Percentiles rank a stretch among this genome's conserved stretches.
phyloP scores from a whole-genome alignment of 2,888 invertebrate species.

The Agrotis clavis region DNA sequence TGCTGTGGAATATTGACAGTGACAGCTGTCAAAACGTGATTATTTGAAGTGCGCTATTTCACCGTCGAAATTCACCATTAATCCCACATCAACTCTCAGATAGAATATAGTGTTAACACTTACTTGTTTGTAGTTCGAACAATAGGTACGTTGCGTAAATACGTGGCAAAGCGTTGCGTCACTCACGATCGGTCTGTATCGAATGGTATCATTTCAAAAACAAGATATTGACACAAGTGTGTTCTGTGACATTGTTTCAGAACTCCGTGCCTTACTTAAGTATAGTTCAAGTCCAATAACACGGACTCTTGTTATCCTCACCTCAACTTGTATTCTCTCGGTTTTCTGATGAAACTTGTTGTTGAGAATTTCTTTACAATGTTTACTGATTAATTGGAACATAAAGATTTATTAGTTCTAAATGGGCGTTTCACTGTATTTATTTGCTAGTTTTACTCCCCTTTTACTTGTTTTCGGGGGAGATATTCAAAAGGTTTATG shows the following conservation, averaged over 20 bases:
- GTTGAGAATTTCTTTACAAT: slow-evolving; percentile 28
- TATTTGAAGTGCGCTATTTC: neutral
- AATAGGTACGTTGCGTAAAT: slow-evolving; percentile 73
- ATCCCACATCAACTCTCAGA: slow-evolving; percentile 48
- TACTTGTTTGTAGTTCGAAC: slow-evolving; percentile 68
- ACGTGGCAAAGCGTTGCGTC: slow-evolving; percentile 79
- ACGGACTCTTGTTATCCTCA: slow-evolving; percentile 61
- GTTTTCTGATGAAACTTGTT: slow-evolving; percentile 49
- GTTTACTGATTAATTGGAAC: slow-evolving; percentile 34
- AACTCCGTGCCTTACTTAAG: slow-evolving; percentile 59
- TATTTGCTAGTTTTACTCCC: neutral
- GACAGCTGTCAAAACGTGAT: neutral
- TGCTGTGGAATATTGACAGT: neutral
- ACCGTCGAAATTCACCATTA: neutral
- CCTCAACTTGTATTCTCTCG: slow-evolving; percentile 52
- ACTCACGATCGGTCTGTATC: slow-evolving; percentile 76
- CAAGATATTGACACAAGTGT: slow-evolving; percentile 88
- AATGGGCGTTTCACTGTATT: neutral
- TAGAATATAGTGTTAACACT: slow-evolving; percentile 62
- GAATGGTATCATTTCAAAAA: slow-evolving; percentile 84
- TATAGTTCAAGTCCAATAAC: slow-evolving; percentile 70
- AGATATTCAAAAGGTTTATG: too few relatives aligned
- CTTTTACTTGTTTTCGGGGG: too few relatives aligned
- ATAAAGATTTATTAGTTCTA: slow-evolving; percentile 9
- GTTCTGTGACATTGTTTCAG: slow-evolving; percentile 74